phyloP scores from a whole-genome alignment of 2,888 invertebrate species.

The Bedellia somnulentella region DNA sequence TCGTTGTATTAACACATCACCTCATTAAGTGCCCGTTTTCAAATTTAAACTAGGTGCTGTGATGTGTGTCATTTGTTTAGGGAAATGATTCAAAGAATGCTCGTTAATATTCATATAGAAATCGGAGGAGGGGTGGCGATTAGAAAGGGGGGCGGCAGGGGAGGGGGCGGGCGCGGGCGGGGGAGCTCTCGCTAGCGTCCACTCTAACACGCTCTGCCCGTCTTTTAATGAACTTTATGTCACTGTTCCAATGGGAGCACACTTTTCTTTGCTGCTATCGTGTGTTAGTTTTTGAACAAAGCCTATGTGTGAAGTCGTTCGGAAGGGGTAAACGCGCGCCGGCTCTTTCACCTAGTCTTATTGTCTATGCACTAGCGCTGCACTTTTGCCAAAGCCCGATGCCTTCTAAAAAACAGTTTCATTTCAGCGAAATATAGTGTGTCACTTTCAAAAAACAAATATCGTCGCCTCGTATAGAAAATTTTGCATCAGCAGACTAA shows the following conservation, averaged over 20 bases:
- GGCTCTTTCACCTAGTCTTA: slow-evolving; percentile 34
- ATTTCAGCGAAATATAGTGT: too few species aligned
- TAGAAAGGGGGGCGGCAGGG: slow-evolving; percentile 10
- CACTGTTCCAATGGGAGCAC: slow-evolving; percentile 51
- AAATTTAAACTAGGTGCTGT: too few species aligned
- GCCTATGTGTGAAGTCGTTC: slow-evolving; percentile 40
- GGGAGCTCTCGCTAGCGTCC: slow-evolving; percentile 26
- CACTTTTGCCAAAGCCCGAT: slow-evolving; percentile 33
- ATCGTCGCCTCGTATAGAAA: too few species aligned
- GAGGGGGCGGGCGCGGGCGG: slow-evolving; percentile 15
- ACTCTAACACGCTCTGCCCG: slow-evolving; percentile 52
- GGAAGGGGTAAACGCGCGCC: slow-evolving; percentile 36
- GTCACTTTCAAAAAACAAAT: too few species aligned
- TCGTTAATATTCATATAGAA: slow-evolving; percentile 38
- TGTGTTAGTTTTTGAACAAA: slow-evolving; percentile 44
- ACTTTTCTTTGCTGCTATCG: slow-evolving; percentile 51
- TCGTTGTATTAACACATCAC: too few species aligned
- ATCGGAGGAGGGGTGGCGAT: slow-evolving; percentile 31
- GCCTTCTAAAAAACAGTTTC: slow-evolving; percentile 18
- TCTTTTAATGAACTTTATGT: slow-evolving; percentile 58
- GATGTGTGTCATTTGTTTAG: too few species aligned
- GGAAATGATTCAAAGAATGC: too few species aligned
- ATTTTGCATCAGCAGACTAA: too few species aligned
- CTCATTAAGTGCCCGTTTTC: too few species aligned
- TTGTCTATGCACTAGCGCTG: slow-evolving; percentile 21